phyloP scores from a whole-genome alignment of 2,113 vertebrate species.

The Verasper variegatus region DNA sequence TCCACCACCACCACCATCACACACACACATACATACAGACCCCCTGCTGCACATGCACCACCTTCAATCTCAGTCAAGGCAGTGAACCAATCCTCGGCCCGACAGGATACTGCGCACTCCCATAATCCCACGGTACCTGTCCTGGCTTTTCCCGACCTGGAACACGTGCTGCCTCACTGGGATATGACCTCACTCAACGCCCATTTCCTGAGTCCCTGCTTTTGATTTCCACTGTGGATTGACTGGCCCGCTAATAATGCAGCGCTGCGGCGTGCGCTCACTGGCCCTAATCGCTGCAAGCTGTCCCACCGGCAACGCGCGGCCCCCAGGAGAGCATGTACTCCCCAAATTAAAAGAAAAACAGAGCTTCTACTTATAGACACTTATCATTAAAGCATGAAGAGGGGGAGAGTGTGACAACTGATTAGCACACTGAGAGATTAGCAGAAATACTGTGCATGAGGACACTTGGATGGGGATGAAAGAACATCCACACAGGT shows the following conservation, averaged over 20 bases:
- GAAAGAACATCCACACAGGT: too few species aligned
- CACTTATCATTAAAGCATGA: slow-evolving; percentile 28
- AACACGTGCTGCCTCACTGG: slow-evolving; percentile 73
- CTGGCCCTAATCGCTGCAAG: slow-evolving; percentile 69
- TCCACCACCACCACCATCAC: slow-evolving; percentile 11
- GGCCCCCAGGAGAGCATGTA: slow-evolving; percentile 47
- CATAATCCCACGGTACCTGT: slow-evolving; percentile 76
- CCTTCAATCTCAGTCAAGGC: slow-evolving; percentile 22
- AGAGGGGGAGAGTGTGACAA: neutral
- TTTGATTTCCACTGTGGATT: slow-evolving; percentile 86
- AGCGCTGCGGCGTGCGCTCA: slow-evolving; percentile 29
- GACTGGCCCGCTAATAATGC: slow-evolving; percentile 72
- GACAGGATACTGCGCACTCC: slow-evolving; percentile 54
- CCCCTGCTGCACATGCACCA: slow-evolving; percentile 12
- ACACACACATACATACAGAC: neutral
- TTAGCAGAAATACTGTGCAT: slow-evolving; percentile 34
- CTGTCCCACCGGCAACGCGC: slow-evolving; percentile 56
- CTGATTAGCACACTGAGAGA: slow-evolving; percentile 12
- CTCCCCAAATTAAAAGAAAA: slow-evolving; percentile 63
- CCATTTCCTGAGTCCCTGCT: slow-evolving; percentile 80
- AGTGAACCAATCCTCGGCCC: slow-evolving; percentile 34
- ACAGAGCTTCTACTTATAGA: slow-evolving; percentile 59
- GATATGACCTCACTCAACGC: slow-evolving; percentile 80
- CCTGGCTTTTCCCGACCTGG: slow-evolving; percentile 80
- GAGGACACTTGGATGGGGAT: slow-evolving; percentile 4